Evolutionary conservation across 2,113 vertebrate species (phyloP).

Genomic region (Xiphorhynchus elegans): DNA sequence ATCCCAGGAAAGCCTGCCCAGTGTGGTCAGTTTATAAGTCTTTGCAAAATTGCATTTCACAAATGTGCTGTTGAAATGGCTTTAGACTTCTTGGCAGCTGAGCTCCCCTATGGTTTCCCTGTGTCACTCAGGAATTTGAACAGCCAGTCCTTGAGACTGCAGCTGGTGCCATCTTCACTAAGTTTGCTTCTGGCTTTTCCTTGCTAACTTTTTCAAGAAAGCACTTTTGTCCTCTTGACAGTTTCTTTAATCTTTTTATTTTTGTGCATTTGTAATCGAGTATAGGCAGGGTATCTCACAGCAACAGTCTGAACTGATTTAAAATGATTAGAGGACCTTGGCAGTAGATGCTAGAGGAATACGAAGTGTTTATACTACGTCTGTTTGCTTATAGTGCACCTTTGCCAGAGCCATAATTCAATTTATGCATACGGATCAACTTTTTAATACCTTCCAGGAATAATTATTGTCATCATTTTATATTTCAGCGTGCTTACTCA

Average conservation of each 20-base stretch:
- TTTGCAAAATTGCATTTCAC: conserved; percentile 41
- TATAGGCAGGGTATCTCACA: not conserved
- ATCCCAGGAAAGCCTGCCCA: conserved; percentile 44
- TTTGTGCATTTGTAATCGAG: not conserved
- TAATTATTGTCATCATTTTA: conserved; percentile 34
- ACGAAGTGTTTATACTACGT: not conserved
- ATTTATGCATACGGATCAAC: conserved; percentile 7
- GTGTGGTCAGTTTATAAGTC: conserved; percentile 52
- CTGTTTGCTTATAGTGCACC: conserved; percentile 9
- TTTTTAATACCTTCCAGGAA: conserved; percentile 57
- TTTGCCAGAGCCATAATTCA: conserved; percentile 44
- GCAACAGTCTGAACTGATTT: conserved; percentile 14
- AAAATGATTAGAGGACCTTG: not conserved
- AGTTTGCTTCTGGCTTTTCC: not conserved
- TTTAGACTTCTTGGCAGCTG: conserved; percentile 28
- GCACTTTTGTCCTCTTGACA: not conserved
- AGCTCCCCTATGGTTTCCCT: not conserved
- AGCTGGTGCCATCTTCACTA: not conserved
- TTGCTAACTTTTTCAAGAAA: not conserved
- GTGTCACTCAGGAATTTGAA: conserved; percentile 9
- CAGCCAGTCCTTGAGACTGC: not conserved
- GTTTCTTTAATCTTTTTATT: not conserved
- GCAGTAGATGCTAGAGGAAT: not conserved
- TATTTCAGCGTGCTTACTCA: not conserved
- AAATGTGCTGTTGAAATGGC: conserved; percentile 54